Evolutionary conservation across 2,797 vertebrate species (phyloP), one percentile per base, ranked within the genome.

Genomic region (Tolypeutes matacus): DNA sequence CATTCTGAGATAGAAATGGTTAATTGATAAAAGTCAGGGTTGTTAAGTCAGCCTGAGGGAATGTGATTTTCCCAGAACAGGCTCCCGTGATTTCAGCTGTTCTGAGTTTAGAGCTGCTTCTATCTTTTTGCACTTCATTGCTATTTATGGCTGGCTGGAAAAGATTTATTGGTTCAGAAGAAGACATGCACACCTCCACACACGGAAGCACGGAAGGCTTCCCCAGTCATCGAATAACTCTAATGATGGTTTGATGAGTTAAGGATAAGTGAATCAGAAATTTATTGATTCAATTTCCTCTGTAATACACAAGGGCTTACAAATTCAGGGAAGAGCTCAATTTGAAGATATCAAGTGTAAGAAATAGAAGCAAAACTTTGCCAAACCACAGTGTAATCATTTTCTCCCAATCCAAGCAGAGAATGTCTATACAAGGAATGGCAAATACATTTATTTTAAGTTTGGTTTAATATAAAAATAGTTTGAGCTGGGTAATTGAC

Each of bases 251-350:
- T 91, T 96, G 70, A 96, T 96, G 95, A 93, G 85, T 96, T 95
- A 95, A 96, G 42, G 65, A 64, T 81, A 93, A 95, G 90, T 81
- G 95, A 95, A 92, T 94, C 70, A 91, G 39, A 95, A 97, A 93
- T 92, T 53, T 96, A 95, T 96, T 96, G 92, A 94, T 97, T 97
- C 65, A 94, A 51, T 92, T 97, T 96, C 75, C 78, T 96, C 62
- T 90, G 49, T 81, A 96, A 96, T 93, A 86, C 65, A 96, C 87
- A 91, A 83, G 88, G 67, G 60, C 82, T 65, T 96, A 89, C 75
- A 93, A 94, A 93, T 96, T 92, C 62, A 90, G 17, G n/a, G 58
- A 96, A 87, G 46, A 92, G 53, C 34, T 84, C 75, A 83, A 69
- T 93, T 96, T 86, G 69, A 96, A 95, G 75, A 88, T 62, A 96